Evolutionary conservation across 2,888 invertebrate species (phyloP).

Genomic region (Rambutsinella grinnellia): DNA sequence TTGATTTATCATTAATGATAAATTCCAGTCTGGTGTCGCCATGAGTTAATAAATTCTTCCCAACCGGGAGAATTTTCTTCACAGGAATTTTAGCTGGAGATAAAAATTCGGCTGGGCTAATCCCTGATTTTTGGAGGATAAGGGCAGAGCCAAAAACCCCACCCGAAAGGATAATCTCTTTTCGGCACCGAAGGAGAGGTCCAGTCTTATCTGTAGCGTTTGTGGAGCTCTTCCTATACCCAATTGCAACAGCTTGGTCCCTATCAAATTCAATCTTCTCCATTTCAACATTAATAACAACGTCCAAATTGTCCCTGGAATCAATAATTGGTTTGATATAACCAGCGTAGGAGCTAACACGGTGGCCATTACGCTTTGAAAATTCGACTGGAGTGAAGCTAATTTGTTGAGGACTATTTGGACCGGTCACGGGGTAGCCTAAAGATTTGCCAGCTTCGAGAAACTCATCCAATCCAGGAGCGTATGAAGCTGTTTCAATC

Average conservation of each 20-base stretch:
- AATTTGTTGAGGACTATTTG: constrained; percentile 36
- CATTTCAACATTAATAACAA: constrained; percentile 19
- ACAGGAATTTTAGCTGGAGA: background rate
- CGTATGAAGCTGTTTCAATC: too few relatives aligned
- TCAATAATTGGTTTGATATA: constrained; percentile 15
- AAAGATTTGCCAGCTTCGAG: constrained; percentile 32
- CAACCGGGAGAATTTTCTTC: constrained; percentile 28
- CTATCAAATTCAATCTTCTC: constrained; percentile 8
- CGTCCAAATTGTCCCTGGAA: constrained; percentile 18
- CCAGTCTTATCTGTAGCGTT: background rate
- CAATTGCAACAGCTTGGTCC: constrained; percentile 19
- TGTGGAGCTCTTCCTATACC: too few relatives aligned
- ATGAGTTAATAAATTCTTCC: constrained; percentile 39
- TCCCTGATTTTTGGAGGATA: constrained; percentile 9
- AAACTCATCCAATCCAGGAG: constrained; percentile 18
- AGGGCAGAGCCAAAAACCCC: constrained; percentile 19
- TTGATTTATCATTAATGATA: too few relatives aligned
- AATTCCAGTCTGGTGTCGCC: constrained; percentile 15
- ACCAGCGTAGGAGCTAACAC: constrained; percentile 25
- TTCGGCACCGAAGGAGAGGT: background rate
- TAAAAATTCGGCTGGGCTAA: background rate
- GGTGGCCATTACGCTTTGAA: constrained; percentile 15
- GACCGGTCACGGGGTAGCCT: constrained; percentile 23
- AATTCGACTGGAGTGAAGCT: constrained; percentile 40
- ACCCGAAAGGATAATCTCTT: constrained; percentile 33